These are phyloP conservation scores for Apaloderma vittatum DNA, from an alignment of 2,113 vertebrate species.

Conservation along the genomic window DNA sequence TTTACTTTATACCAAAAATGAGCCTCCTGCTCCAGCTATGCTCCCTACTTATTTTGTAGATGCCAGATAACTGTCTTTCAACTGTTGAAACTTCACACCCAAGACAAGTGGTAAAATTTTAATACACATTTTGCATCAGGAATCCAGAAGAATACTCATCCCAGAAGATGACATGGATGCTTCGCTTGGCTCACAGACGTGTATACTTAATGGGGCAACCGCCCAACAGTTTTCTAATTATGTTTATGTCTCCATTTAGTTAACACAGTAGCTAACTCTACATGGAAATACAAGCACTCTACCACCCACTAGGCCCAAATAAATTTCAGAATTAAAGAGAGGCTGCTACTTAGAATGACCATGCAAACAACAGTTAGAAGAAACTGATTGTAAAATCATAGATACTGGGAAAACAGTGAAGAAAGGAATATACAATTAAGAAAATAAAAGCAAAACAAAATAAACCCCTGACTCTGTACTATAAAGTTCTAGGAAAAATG, in stretches of 20 bases:
- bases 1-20: background rate
- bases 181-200: background rate
- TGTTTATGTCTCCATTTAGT: background rate
- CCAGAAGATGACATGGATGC: background rate
- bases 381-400: background rate
- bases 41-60: background rate
- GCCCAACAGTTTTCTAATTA: background rate
- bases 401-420: background rate
- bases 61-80: conserved; percentile 46
- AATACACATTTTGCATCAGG: background rate
- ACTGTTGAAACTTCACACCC: conserved; percentile 39
- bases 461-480: background rate
- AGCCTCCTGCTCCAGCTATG: background rate
- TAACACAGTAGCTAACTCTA: background rate
- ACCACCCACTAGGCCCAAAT: background rate
- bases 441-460: background rate
- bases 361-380: background rate
- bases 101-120: conserved; percentile 43
- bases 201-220: background rate
- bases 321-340: background rate
- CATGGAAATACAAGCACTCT: background rate
- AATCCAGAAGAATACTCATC: conserved; percentile 7
- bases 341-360: background rate
- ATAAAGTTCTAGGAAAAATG: background rate
- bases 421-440: background rate